phyloP scores from a whole-genome alignment of 2,888 invertebrate species.

The Heliconius cydno region DNA sequence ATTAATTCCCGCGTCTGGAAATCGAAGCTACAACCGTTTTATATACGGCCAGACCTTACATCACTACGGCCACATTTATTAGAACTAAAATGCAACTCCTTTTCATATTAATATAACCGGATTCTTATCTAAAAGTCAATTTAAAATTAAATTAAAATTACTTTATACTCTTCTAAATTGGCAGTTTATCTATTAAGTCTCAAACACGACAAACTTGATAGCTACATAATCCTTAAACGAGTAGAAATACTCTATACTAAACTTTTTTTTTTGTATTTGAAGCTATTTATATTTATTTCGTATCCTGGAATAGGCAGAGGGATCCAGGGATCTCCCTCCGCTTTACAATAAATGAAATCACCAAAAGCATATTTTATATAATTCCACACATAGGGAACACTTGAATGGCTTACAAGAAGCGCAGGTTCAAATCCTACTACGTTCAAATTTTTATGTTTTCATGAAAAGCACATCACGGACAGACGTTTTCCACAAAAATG shows the following conservation, averaged over 20 bases:
- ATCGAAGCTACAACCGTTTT: not conserved
- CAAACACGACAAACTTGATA: conserved; percentile 32
- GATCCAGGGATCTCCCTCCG: no score
- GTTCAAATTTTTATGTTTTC: no score
- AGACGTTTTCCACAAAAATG: no score
- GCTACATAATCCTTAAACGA: conserved; percentile 38
- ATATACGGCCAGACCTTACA: not conserved
- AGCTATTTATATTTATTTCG: not conserved
- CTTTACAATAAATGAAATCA: no score
- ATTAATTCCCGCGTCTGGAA: not conserved
- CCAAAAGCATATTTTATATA: no score
- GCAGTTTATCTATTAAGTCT: conserved; percentile 40
- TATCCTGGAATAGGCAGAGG: no score
- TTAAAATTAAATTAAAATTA: conserved; percentile 41
- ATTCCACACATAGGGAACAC: no score
- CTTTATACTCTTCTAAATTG: conserved; percentile 40
- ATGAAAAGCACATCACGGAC: no score
- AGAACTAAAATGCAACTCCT: conserved; percentile 7
- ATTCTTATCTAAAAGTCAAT: conserved; percentile 34
- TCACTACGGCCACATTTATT: not conserved
- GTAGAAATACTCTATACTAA: not conserved
- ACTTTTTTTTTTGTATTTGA: not conserved
- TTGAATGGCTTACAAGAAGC: no score
- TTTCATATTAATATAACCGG: conserved; percentile 27
- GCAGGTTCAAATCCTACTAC: no score